Evolutionary conservation across 1,140 invertebrate species (phyloP).

Genomic region (Pollicipes pollicipes): DNA sequence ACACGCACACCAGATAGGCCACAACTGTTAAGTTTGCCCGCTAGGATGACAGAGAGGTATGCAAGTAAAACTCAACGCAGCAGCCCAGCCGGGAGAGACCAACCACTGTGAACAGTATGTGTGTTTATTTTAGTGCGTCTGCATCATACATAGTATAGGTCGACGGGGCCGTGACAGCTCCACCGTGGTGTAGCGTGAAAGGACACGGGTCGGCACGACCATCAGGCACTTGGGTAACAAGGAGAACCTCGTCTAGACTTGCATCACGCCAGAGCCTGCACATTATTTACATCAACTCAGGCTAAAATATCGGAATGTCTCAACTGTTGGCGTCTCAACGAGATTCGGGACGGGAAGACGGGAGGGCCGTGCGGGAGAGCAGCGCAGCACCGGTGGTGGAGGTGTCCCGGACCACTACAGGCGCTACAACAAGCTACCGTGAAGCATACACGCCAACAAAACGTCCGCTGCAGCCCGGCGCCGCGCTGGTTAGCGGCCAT

Average conservation of each 20-base stretch:
- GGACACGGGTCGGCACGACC: neutral
- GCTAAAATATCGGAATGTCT: neutral
- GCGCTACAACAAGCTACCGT: conserved; percentile 1
- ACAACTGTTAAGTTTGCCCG: neutral
- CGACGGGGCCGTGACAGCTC: conserved; percentile 12
- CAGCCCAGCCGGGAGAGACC: neutral
- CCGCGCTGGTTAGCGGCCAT: neutral
- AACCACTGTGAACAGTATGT: neutral
- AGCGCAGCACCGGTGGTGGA: conserved; percentile 32
- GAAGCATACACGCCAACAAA: neutral
- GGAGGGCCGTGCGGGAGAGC: neutral
- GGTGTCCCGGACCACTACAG: conserved; percentile 28
- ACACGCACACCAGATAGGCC: neutral
- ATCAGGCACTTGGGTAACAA: neutral
- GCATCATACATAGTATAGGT: neutral
- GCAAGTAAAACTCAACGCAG: neutral
- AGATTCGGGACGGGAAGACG: neutral
- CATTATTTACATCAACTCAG: neutral
- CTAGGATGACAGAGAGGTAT: neutral
- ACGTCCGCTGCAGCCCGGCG: neutral
- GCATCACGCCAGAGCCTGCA: neutral
- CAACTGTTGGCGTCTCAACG: neutral
- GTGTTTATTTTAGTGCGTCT: conserved; percentile 1
- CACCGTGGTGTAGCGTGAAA: conserved; percentile 24
- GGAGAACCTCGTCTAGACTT: neutral